Base-by-base conservation (phyloP, 1,140 invertebrate species). In the Ips nitidus region DNA sequence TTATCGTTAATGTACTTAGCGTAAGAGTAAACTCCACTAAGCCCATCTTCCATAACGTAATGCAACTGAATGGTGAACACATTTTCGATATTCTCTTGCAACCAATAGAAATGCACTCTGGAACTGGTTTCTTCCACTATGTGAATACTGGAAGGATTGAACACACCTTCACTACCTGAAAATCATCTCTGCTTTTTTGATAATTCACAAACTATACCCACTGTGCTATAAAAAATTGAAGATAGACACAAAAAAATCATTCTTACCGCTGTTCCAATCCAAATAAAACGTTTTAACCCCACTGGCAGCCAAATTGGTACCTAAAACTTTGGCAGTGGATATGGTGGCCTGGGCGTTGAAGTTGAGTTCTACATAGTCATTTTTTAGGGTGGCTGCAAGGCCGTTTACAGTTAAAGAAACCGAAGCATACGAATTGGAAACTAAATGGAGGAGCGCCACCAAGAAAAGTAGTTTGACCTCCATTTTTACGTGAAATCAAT, bases 1-100 rank as follows among this genome's bases (percentile, higher is more conserved):
- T 66, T 41, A 39, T 58, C 55, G 38, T 66, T 66, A 5, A 45
- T 66, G 38, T 66, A 66, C 50, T 66, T 66, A 2, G 64, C 64
- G 41, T 45, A 66, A 6, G 64, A 66, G 41, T 66, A 66, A 40
- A 66, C 50, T 38, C 64, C 64, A 22, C 53, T 58, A 39, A 66
- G 38, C 0, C 53, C 64, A 58, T 66, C 64, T n/a, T 8, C 42
- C 64, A 66, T 57, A 4, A 58, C 42, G 36, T 66, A 66, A 39
- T 66, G 64, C 4, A 66, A 45, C 36, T 66, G 53, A 50, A 66
- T 66, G 6, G 39, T 37, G 42, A 66, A 66, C n/a, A 8, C 6
- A 39, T 38, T 52, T 1, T 41, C 43, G 45, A 4, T 58, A 37
- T 45, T 36, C 5, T 40, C 8, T 41, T 66, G 64, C 39, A 47